phyloP scores from a whole-genome alignment of 1,140 invertebrate species.

The Drepana arcuata region DNA sequence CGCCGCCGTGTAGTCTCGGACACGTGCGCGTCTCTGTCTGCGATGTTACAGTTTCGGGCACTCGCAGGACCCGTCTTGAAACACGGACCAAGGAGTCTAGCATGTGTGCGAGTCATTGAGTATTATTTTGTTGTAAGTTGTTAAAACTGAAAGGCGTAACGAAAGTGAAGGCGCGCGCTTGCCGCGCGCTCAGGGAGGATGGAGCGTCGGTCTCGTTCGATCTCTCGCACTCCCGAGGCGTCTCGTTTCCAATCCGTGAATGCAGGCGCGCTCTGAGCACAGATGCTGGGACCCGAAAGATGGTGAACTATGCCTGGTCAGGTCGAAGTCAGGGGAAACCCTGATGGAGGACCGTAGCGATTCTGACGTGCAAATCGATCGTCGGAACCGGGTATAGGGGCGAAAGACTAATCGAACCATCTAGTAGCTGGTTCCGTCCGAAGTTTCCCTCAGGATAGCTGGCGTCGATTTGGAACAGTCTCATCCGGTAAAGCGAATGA shows the following conservation, averaged over 20 bases:
- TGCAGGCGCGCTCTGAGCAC: constrained; percentile 78
- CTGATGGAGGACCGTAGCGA: constrained; percentile 89
- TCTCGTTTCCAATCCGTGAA: constrained; percentile 66
- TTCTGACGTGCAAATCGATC: constrained; percentile 95
- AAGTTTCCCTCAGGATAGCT: constrained; percentile 93
- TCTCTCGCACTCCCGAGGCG: constrained; percentile 70
- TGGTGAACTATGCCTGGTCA: constrained; percentile 92
- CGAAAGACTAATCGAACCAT: constrained; percentile 95
- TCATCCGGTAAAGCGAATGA: constrained; percentile 88
- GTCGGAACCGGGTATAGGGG: constrained; percentile 91
- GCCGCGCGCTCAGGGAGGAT: constrained; percentile 64
- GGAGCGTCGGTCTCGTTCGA: constrained; percentile 42
- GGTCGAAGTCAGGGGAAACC: constrained; percentile 90
- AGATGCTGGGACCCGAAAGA: constrained; percentile 89
- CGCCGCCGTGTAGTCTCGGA: background rate
- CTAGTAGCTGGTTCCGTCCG: constrained; percentile 92
- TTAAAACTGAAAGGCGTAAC: constrained; percentile 79
- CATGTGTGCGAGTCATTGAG: constrained; percentile 85
- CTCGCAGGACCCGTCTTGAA: constrained; percentile 91
- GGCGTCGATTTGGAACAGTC: constrained; percentile 74
- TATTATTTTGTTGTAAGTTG: no score
- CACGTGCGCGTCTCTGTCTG: constrained; percentile 56
- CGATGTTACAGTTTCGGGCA: constrained; percentile 74
- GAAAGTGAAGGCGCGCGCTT: constrained; percentile 73
- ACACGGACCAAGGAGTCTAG: constrained; percentile 95